Base-by-base conservation (phyloP, 2,888 invertebrate genomes). In the Eucera pruinosa region DNA sequence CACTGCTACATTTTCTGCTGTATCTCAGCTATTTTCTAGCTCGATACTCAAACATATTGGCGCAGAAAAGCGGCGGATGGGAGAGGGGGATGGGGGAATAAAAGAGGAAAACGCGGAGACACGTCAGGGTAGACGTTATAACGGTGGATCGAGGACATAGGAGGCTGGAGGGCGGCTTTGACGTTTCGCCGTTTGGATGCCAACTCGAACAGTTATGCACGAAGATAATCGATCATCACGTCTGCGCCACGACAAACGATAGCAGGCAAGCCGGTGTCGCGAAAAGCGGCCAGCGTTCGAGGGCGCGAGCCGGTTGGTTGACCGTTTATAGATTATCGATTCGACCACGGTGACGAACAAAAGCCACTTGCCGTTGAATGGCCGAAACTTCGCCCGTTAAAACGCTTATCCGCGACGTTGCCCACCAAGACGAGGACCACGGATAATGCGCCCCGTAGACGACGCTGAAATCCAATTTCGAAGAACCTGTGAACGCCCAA, bases 281-380 rank as follows among this genome's bases (percentile, higher is more conserved):
- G 78, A 68, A 79, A 79, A 79, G 65, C 73, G 69, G 73, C 73
- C 62, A 61, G 45, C 71, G 69, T 33, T n/a, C 43, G 71, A 78
- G 65, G 67, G 60, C 58, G 64, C 27, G 64, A 57, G 60, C 55
- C 64, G 73, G 67, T 64, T 61, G 80, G 64, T 65, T 58, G 74
- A 76, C 80, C 74, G 74, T 82, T 85, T 83, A 83, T 85, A 82
- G 83, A 85, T 85, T 85, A 83, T 83, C 85, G 83, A 83, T 83
- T 74, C 73, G 67, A 11, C 48, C 65, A 57, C 66, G 78, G 71
- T 71, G 79, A 78, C 75, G 66, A 67, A 76, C 85, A 76, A 76
- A 78, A 81, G 83, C 74, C 72, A 79, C 74, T 55, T 71, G 39
- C 27, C 65, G 69, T 39, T 57, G 57, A 72, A 61, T 58, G 65